Conservation (phyloP, 2,888 invertebrate species). For the Masnerella sp. region DNA sequence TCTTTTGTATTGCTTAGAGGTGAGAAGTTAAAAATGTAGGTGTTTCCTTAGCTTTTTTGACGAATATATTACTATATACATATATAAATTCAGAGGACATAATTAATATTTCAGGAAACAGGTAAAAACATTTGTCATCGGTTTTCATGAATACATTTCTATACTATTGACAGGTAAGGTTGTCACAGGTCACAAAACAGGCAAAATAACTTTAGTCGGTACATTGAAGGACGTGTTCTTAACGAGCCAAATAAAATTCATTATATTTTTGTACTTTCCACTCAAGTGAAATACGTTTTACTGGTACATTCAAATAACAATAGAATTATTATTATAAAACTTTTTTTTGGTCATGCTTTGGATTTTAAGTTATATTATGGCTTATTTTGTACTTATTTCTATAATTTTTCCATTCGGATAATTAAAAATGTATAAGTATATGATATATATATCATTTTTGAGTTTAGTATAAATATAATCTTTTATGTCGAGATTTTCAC, state of each 20-base stretch:
- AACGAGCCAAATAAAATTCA: slow-evolving; percentile 14
- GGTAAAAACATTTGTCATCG: slow-evolving; percentile 27
- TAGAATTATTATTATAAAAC: too few species aligned
- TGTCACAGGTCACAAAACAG: slow-evolving; percentile 33
- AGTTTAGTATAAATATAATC: too few species aligned
- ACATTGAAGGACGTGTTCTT: slow-evolving; percentile 6
- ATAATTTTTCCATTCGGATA: too few species aligned
- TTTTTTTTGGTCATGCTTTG: too few species aligned
- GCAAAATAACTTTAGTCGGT: slow-evolving; percentile 18
- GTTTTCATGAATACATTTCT: slow-evolving; percentile 31
- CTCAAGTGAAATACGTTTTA: slow-evolving; percentile 14
- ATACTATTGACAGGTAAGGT: slow-evolving; percentile 38
- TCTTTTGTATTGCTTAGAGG: too few species aligned
- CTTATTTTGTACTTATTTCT: too few species aligned
- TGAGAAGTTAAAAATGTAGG: not conserved
- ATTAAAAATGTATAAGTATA: too few species aligned
- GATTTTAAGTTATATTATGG: too few species aligned
- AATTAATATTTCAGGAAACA: slow-evolving; percentile 25
- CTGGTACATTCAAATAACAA: slow-evolving; percentile 13
- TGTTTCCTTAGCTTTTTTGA: slow-evolving; percentile 1
- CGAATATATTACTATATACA: slow-evolving; percentile 5
- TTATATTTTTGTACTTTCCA: slow-evolving; percentile 9
- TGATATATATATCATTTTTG: too few species aligned
- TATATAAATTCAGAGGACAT: not conserved
- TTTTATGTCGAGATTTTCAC: too few species aligned